These are phyloP conservation scores for Chloromyia formosa DNA, from an alignment of 2,888 invertebrate species.

Conservation along the genomic window DNA sequence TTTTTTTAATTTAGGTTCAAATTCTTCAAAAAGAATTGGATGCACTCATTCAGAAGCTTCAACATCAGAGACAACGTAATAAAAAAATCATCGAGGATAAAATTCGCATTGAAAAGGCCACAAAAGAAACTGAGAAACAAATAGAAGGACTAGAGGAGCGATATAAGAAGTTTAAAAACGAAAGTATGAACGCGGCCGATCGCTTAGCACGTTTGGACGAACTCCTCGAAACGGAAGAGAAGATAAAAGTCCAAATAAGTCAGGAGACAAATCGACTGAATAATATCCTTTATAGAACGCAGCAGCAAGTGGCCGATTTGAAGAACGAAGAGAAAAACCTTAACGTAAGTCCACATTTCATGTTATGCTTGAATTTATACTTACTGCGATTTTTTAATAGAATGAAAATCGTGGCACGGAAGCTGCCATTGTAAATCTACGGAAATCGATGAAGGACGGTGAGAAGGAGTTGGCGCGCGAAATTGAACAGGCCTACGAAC, in stretches of 20 bases:
- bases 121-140: conserved; percentile 52
- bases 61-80: conserved; percentile 59
- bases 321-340: conserved; percentile 56
- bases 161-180: conserved; percentile 55
- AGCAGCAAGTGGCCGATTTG: conserved; percentile 57
- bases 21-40: conserved; percentile 59
- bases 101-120: conserved; percentile 53
- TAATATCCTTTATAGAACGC: conserved; percentile 58
- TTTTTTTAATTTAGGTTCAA: conserved; percentile 56
- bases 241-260: conserved; percentile 54
- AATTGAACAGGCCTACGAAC: conserved; percentile 70
- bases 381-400: no score
- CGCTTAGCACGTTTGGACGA: conserved; percentile 61
- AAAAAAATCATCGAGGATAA: conserved; percentile 54
- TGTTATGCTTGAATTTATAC: conserved; percentile 12
- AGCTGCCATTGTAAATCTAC: conserved; percentile 53
- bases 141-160: conserved; percentile 55
- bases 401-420: conserved; percentile 55
- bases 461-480: conserved; percentile 67
- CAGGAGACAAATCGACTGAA: conserved; percentile 58
- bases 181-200: conserved; percentile 58
- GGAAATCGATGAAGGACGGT: conserved; percentile 53
- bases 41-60: conserved; percentile 57
- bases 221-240: conserved; percentile 59
- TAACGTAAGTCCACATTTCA: conserved; percentile 46